These are phyloP conservation scores for Numenius phaeopus DNA, from an alignment of 2,797 vertebrate species.

Conservation along the genomic window DNA sequence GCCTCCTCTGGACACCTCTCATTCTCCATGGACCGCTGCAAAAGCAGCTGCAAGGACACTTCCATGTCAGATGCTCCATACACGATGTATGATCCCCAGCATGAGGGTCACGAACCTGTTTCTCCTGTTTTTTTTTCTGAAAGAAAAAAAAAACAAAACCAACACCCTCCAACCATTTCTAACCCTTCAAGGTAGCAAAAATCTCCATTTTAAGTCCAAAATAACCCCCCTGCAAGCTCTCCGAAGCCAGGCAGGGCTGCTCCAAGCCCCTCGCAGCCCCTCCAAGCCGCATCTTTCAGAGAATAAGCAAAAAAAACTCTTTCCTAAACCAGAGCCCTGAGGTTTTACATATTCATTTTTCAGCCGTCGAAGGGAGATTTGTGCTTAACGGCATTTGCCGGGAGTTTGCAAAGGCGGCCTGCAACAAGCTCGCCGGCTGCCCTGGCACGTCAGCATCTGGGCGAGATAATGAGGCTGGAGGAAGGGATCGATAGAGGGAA, in stretches of 20 bases:
- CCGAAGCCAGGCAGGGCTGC: neutral
- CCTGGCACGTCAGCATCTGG: neutral
- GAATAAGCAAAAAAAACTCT: neutral
- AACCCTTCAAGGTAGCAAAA: neutral
- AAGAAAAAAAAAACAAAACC: neutral
- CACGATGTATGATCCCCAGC: rapidly evolving
- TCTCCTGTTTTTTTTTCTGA: neutral
- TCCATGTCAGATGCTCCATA: rapidly evolving
- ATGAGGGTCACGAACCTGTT: neutral
- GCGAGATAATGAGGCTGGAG: neutral
- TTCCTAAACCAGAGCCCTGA: neutral
- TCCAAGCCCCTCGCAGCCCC: neutral
- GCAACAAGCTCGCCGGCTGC: neutral
- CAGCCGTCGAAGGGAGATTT: neutral
- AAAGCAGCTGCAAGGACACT: neutral
- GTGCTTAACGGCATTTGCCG: neutral
- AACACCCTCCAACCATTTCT: neutral
- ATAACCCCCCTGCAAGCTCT: neutral
- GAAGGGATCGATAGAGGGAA: neutral
- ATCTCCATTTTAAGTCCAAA: neutral
- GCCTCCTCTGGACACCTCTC: too few relatives aligned
- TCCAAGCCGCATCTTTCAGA: neutral
- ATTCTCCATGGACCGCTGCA: too few relatives aligned
- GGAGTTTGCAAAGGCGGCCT: neutral
- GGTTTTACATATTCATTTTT: neutral